Evolutionary conservation across 2,888 invertebrate species (phyloP), one percentile per base, ranked within the genome.

Genomic region (Ferrisia virgata): DNA sequence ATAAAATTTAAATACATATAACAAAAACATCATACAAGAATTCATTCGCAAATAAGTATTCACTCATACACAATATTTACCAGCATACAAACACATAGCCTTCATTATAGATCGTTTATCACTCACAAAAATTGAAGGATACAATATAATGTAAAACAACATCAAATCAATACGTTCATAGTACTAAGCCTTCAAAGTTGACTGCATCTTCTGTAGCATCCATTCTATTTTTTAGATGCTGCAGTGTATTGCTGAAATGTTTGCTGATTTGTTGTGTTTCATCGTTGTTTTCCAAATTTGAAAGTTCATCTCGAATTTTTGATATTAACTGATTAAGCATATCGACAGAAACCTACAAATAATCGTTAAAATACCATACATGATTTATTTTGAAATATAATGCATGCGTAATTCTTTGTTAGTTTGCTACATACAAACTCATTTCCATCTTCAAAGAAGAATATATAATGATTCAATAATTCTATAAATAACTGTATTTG

Each of bases 201-300:
- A 92, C 88, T 0, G 91, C 91, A 58, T 93, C 93, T 87, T 92
- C 93, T 0, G 93, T 91, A 80, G 92, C 92, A 87, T 93, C 93
- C 89, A 91, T 89, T 87, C 93, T 90, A 87, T 93, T 93, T 88
- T 92, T 92, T 86, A 96, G 91, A 88, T 96, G 96, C 86, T 94
- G 94, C 87, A 96, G 89, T 0, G 96, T 96, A 88, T 96, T 96
- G 87, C 94, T 94, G 89, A 98, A 96, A 89, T 98, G 98, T 88
- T 96, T 96, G 86, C 95, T 95, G 86, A 99, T 97, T 90, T 98
- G 97, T 87, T 99, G 98, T 39, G 97, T 96, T 89, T 99, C 99
- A 87, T 98, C 97, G 22, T 95, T 96, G 79, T 94, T 94, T 88
- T 99, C 99, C 86, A 99, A 90, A 89, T 96, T 97, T 0, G 97